These are phyloP conservation scores for Cassiopea xamachana DNA, from an alignment of 30 jellyfish, hydroid and myxozoan genomes.

Conservation along the genomic window DNA sequence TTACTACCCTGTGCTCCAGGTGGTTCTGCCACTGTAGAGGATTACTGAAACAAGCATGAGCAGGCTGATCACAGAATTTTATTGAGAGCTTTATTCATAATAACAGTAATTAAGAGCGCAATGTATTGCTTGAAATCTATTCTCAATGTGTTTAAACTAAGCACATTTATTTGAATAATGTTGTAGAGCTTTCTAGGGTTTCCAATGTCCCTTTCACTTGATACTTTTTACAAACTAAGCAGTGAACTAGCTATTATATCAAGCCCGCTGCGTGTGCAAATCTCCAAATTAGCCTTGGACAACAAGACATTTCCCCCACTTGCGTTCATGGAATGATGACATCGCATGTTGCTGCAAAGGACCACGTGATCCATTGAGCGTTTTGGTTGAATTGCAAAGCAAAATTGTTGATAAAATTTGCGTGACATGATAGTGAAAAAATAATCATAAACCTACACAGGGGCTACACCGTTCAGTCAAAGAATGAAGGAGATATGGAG, in stretches of 20 bases:
- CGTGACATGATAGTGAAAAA: too few species aligned
- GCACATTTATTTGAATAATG: slow-evolving; percentile 23
- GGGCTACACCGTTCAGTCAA: too few species aligned
- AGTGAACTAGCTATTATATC: neutral
- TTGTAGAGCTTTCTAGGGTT: slow-evolving; percentile 43
- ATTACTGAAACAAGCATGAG: slow-evolving; percentile 27
- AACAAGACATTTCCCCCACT: too few species aligned
- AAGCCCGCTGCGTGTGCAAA: too few species aligned
- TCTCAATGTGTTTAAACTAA: slow-evolving; percentile 41
- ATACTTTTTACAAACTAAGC: slow-evolving; percentile 28
- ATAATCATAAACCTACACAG: too few species aligned
- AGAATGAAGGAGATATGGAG: too few species aligned
- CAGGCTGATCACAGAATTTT: slow-evolving; percentile 31
- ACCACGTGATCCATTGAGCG: too few species aligned
- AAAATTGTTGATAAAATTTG: too few species aligned
- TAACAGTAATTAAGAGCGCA: neutral
- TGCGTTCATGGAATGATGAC: too few species aligned
- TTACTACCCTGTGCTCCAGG: slow-evolving; percentile 13
- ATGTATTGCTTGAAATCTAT: slow-evolving; percentile 5
- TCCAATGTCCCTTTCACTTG: slow-evolving; percentile 21
- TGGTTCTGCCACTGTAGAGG: slow-evolving; percentile 50
- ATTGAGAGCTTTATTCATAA: slow-evolving; percentile 32
- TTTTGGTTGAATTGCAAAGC: too few species aligned
- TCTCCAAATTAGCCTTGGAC: too few species aligned
- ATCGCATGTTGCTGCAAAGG: too few species aligned